Percentiles rank a stretch among this genome's conserved stretches.
phyloP scores from a whole-genome alignment of 2,113 vertebrate genomes.

The Anguilla rostrata region DNA sequence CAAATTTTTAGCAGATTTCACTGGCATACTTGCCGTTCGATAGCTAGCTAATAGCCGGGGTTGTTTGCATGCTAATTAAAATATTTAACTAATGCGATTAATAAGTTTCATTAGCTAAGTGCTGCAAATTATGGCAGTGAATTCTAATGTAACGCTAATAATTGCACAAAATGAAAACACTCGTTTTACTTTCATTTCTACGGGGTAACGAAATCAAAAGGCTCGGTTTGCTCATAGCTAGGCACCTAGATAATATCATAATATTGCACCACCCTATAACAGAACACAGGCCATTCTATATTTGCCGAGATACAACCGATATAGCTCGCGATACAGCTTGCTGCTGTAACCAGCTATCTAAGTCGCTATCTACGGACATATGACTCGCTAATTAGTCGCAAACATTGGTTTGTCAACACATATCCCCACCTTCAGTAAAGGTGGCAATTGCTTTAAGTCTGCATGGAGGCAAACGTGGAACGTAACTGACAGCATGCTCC shows the following conservation, averaged over 20 bases:
- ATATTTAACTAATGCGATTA: not conserved
- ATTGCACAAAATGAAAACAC: not conserved
- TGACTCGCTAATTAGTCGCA: not conserved
- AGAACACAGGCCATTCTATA: slow-evolving; percentile 9
- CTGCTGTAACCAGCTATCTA: not conserved
- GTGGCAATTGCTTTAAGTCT: slow-evolving; percentile 13
- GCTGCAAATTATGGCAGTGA: not conserved
- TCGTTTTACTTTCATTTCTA: not conserved
- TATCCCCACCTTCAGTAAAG: slow-evolving; percentile 31
- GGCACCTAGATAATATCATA: not conserved
- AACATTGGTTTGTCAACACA: slow-evolving; percentile 39
- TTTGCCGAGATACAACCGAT: not conserved
- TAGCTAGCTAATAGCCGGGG: not conserved
- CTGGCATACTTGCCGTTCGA: not conserved
- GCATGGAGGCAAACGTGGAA: slow-evolving; percentile 27
- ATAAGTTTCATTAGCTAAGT: not conserved
- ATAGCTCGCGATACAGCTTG: not conserved
- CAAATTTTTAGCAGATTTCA: not conserved
- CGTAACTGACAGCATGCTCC: slow-evolving; percentile 28
- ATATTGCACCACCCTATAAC: slow-evolving; percentile 19
- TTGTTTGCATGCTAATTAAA: not conserved
- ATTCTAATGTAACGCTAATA: not conserved
- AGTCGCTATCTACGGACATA: not conserved
- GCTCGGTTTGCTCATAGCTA: not conserved
- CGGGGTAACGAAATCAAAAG: not conserved